phyloP scores from a whole-genome alignment of 2,113 vertebrate species.

The Bubo bubo region DNA sequence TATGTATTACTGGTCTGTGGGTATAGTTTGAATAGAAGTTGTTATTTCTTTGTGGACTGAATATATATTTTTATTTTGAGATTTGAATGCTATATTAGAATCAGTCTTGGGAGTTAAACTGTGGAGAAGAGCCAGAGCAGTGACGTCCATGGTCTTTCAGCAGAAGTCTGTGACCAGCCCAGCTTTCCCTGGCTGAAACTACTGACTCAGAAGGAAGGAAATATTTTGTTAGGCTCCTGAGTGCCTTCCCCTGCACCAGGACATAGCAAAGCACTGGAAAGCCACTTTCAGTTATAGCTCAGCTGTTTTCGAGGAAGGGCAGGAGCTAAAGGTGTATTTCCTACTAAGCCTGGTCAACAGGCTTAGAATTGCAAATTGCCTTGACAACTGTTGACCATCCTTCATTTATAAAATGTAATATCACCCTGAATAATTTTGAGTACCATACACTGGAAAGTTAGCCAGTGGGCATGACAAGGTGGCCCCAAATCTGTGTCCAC shows the following conservation, averaged over 20 bases:
- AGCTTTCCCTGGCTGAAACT: neutral
- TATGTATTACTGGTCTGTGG: neutral
- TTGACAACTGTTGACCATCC: neutral
- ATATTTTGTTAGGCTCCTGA: neutral
- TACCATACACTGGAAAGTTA: neutral
- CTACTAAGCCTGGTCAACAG: neutral
- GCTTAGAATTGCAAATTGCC: neutral
- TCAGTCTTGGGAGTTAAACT: neutral
- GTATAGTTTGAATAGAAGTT: neutral
- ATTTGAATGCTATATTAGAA: neutral
- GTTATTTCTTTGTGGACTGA: neutral
- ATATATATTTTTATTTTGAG: neutral
- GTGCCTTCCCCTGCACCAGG: neutral
- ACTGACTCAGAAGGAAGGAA: neutral
- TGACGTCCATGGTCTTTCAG: accelerated
- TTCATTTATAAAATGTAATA: neutral
- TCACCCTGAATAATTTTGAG: neutral
- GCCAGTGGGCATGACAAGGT: neutral
- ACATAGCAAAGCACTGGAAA: neutral
- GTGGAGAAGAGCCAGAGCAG: neutral
- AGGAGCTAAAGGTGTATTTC: neutral
- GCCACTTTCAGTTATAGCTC: neutral
- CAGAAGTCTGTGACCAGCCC: neutral
- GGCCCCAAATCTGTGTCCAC: neutral
- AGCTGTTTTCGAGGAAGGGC: neutral